Conservation (phyloP, 2,113 vertebrate genomes). For the Okapia johnstoni region DNA sequence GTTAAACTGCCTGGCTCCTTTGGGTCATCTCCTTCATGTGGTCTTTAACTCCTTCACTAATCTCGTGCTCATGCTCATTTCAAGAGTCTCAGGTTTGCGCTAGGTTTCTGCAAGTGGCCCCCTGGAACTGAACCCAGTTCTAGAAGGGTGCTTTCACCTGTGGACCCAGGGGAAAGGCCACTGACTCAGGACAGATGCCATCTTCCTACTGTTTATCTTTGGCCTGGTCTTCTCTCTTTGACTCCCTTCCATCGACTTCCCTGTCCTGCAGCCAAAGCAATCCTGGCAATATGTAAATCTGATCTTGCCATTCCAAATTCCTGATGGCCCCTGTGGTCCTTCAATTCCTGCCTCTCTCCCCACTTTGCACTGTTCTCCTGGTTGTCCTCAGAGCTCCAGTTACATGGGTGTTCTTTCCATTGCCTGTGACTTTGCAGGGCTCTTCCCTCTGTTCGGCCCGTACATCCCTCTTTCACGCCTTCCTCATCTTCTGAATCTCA, state of each 20-base stretch:
- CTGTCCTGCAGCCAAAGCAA: not conserved
- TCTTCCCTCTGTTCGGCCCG: not conserved
- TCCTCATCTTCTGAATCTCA: not conserved
- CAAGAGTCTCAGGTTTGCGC: not conserved
- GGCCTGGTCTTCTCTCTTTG: not conserved
- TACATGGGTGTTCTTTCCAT: not conserved
- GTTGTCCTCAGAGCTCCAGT: not conserved
- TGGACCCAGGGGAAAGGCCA: fast-evolving
- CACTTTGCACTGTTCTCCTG: not conserved
- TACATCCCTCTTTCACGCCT: too few species aligned
- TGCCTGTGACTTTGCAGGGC: not conserved
- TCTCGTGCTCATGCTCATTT: not conserved
- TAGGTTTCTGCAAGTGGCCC: not conserved
- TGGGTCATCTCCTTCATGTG: not conserved
- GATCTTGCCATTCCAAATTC: not conserved
- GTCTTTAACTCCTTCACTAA: not conserved
- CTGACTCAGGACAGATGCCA: not conserved
- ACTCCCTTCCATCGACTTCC: not conserved
- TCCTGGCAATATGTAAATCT: not conserved
- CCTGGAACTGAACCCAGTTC: not conserved
- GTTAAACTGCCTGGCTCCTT: not conserved
- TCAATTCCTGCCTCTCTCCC: fast-evolving
- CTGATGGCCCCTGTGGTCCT: not conserved
- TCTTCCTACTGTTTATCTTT: not conserved
- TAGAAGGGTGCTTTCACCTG: not conserved